These are phyloP conservation scores for Subanguina moxae DNA, from an alignment of 1,140 invertebrate genomes.

Conservation along the genomic window DNA sequence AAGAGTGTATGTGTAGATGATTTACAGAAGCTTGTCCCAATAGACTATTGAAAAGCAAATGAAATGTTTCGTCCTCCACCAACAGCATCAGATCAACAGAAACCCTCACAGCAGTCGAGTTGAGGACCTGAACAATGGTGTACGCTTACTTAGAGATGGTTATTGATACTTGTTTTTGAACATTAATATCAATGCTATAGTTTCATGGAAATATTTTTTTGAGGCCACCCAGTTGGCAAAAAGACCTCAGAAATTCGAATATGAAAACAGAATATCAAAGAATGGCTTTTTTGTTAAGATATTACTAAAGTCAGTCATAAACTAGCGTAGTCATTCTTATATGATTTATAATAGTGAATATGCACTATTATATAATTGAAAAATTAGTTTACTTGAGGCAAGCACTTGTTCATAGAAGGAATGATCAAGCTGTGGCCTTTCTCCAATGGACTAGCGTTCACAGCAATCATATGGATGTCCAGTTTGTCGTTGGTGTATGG, in stretches of 20 bases:
- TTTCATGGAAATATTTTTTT: no score
- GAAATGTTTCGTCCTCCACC: slow-evolving; percentile 18
- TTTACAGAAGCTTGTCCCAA: slow-evolving; percentile 58
- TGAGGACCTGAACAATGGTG: slow-evolving; percentile 45
- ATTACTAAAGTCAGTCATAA: no score
- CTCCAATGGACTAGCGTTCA: slow-evolving; percentile 57
- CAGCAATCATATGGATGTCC: slow-evolving; percentile 43
- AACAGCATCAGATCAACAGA: slow-evolving; percentile 54
- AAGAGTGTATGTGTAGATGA: slow-evolving; percentile 55
- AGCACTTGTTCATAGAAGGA: slow-evolving; percentile 51
- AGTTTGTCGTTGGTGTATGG: slow-evolving; percentile 43
- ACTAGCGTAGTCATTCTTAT: no score
- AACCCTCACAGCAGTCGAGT: slow-evolving; percentile 41
- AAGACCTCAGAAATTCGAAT: no score
- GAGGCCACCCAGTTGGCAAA: no score
- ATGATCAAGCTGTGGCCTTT: slow-evolving; percentile 49
- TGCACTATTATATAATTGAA: background rate
- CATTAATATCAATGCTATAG: no score
- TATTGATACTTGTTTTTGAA: no score
- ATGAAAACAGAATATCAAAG: no score
- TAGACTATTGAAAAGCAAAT: slow-evolving; percentile 48
- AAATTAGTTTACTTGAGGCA: slow-evolving; percentile 42
- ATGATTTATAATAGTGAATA: no score
- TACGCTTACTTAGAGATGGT: no score
- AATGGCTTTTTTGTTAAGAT: no score